Evolutionary conservation across 2,888 invertebrate genomes (phyloP), one percentile per base, ranked within the genome.

Genomic region (Rotaria sp.): DNA sequence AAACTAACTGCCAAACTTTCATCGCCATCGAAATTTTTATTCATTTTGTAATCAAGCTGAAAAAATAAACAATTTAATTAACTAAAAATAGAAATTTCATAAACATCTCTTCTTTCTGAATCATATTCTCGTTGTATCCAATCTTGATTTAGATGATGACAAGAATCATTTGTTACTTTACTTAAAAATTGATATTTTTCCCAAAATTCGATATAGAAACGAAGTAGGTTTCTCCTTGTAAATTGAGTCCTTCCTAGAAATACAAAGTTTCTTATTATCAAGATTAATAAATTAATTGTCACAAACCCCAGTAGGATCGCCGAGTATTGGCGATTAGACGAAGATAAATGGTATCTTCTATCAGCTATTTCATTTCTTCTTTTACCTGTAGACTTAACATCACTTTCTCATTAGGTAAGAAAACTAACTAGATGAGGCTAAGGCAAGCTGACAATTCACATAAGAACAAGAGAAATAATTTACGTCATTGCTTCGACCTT

Each of bases 121-220:
- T 99, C 99, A 90, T 96, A 96, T 91, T 99, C 98, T 88, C 99
- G 93, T 89, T 96, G 94, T 10, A 99, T 98, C 99, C 99, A 99
- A 91, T 99, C 98, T 89, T 99, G 91, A 93, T 99, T 99, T 84
- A 99, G 93, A 92, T 99, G 99, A 0, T 96, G 94, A 92, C 97
- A 98, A 86, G 98, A 96, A 0, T 98, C 98, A 92, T 99, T 96
- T 57, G 98, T 93, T 13, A 98, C 98, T 90, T 96, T 95, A 88
- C 96, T 96, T 86, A 96, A 96, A 92, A 97, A 97, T 92, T 96
- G 96, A 92, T 97, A 99, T 90, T 96, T 95, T 91, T 96, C 96
- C 99, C 99, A 99, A 90, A 97, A 74, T 38, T 84, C 75, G 1
- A 74, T 75, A 38, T 84, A 86, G 55, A 85, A 86, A 74, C 52